A percentile compares a stretch with the other conserved stretches of the same genome.
Conservation (phyloP, 64 coral and sea anemone genomes). For the Montipora foliosa region DNA sequence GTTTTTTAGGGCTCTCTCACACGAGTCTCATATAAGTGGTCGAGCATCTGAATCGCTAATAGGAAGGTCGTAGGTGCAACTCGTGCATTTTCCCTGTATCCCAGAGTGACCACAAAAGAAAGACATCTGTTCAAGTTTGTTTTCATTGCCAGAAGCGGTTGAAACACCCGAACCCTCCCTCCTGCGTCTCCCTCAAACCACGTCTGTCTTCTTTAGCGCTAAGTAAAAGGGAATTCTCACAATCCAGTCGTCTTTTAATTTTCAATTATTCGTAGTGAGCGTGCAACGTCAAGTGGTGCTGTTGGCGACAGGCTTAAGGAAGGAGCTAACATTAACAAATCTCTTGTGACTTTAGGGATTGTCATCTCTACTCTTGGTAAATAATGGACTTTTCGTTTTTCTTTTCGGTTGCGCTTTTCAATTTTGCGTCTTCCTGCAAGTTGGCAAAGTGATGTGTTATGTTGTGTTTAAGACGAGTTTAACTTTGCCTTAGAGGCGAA, state of each 20-base stretch:
- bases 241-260: neutral
- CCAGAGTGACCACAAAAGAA: too few species aligned
- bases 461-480: too few species aligned
- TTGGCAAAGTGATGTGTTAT: neutral
- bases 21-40: too few species aligned
- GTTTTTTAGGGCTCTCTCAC: too few species aligned
- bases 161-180: too few species aligned
- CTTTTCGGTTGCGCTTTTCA: neutral
- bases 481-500: too few species aligned
- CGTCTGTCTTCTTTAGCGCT: neutral
- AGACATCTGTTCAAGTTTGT: too few species aligned
- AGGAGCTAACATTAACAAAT: slow-evolving; percentile 98
- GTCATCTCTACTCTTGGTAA: slow-evolving; percentile 97
- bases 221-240: neutral
- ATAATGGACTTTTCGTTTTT: neutral
- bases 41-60: too few species aligned
- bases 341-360: slow-evolving; percentile 93
- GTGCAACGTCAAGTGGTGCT: slow-evolving; percentile 88
- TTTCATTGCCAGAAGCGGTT: too few species aligned
- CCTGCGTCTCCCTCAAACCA: too few species aligned
- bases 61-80: too few species aligned
- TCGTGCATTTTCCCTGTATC: too few species aligned
- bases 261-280: slow-evolving; percentile 69
- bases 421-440: neutral
- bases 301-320: slow-evolving; percentile 93